These are phyloP conservation scores for Isotomurus palustris DNA, from an alignment of 2,888 invertebrate species.

Conservation along the genomic window DNA sequence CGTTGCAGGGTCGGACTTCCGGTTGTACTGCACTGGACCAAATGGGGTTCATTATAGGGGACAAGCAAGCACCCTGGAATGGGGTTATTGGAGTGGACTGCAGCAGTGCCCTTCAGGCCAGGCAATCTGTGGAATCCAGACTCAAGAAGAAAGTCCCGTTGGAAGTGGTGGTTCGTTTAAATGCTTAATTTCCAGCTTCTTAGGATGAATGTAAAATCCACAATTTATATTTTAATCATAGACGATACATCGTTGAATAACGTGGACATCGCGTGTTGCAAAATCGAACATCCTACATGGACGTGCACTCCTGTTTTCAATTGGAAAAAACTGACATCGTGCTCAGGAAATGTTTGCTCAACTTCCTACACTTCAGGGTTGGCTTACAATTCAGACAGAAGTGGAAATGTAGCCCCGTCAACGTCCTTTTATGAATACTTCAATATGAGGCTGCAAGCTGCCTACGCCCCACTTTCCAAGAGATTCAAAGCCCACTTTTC, in stretches of 20 bases:
- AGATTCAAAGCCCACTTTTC: no score
- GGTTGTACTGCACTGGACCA: slow-evolving; percentile 24
- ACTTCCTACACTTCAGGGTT: no score
- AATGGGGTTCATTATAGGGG: background rate
- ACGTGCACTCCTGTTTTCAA: background rate
- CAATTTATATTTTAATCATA: no score
- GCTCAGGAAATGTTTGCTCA: no score
- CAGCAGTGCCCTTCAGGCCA: slow-evolving; percentile 29
- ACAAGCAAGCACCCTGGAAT: slow-evolving; percentile 34
- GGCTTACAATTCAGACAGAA: no score
- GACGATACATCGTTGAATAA: background rate
- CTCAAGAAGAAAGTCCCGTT: slow-evolving; percentile 30
- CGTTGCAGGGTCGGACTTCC: slow-evolving; percentile 36
- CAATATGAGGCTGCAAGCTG: no score
- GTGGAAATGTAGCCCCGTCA: no score
- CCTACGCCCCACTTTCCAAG: no score
- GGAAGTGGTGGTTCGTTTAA: no score
- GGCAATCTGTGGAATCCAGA: slow-evolving; percentile 36
- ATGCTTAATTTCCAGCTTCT: no score
- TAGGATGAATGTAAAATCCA: no score
- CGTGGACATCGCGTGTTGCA: background rate
- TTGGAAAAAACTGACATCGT: background rate
- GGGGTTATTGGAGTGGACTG: slow-evolving; percentile 32
- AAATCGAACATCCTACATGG: background rate
- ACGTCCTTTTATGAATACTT: no score